These are phyloP conservation scores for Nerophis lumbriciformis DNA, from an alignment of 2,113 vertebrate species.

Conservation along the genomic window DNA sequence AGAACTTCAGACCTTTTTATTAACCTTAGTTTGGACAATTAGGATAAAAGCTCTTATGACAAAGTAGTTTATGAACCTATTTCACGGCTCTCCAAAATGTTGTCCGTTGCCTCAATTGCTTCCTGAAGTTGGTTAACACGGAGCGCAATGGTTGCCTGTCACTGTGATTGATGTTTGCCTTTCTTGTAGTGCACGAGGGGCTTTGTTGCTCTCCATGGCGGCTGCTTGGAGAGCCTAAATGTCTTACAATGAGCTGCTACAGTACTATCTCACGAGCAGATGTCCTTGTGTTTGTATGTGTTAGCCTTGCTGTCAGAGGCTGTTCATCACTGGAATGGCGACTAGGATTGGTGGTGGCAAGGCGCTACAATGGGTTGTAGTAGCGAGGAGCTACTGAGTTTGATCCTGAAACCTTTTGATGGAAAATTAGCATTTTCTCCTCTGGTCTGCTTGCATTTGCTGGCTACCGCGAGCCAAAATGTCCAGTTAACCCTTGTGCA, in stretches of 20 bases:
- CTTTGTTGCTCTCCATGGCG: constrained; percentile 48
- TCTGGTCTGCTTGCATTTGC: neutral
- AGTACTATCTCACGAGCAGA: constrained; percentile 42
- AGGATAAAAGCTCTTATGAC: constrained; percentile 19
- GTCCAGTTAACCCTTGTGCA: neutral
- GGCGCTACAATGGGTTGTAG: neutral
- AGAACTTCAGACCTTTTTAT: constrained; percentile 4
- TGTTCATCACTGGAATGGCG: constrained; percentile 48
- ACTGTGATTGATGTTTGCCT: constrained; percentile 51
- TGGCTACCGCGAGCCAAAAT: neutral
- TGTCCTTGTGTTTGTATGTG: constrained; percentile 34
- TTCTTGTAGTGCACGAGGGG: constrained; percentile 31
- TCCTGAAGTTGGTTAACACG: constrained; percentile 52
- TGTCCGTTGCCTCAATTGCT: constrained; percentile 22
- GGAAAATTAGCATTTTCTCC: too few relatives aligned
- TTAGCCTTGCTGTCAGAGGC: constrained; percentile 42
- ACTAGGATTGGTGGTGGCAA: constrained; percentile 2
- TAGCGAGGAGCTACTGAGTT: neutral
- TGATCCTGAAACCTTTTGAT: neutral
- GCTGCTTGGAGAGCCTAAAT: constrained; percentile 22
- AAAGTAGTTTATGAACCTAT: constrained; percentile 23
- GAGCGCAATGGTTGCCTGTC: constrained; percentile 39
- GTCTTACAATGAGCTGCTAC: constrained; percentile 24
- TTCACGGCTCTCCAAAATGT: constrained; percentile 16
- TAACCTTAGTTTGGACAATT: constrained; percentile 6